Base-by-base conservation (phyloP, 2,888 invertebrate genomes). In the Apocheima hispidaria region DNA sequence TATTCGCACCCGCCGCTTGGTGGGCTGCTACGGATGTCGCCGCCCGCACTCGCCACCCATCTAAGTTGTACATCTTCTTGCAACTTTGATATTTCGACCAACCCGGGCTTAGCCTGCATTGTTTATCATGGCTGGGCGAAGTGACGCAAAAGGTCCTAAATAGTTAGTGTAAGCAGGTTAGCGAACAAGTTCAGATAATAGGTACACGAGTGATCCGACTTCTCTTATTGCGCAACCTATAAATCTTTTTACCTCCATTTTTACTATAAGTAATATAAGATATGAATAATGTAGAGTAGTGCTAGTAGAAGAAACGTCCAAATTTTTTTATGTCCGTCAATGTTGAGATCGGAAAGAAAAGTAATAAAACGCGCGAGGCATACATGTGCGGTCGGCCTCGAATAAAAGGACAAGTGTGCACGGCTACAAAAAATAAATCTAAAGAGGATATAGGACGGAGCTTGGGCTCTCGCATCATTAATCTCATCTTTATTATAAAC, bases 401-500 rank as follows among this genome's bases (percentile, higher is more conserved):
- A 87, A 85, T 86, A 85, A 87, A 88, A 86, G 79, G 81, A 79
- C 78, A 78, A 79, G 77, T 79, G 75, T 76, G 74, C 74, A 69
- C 76, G 69, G 55, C 46, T 49, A 54, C 54, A 63, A 66, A 77
- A 81, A 86, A 84, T 86, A 87, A 84, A 78, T 77, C 73, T 81
- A 84, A 84, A 82, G 82, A 87, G 84, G 81, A 84, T 83, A 80
- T 81, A 73, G 84, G 81, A 78, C 80, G 79, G 80, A 71, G 74
- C 44, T 53, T 74, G 71, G 75, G 74, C 78, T 70, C 76, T 72
- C 78, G 73, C 71, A 71, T 80, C 88, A 89, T 90, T 87, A 88
- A 90, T 91, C 86, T 84, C 77, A 66, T 79, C 81, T 88, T 88
- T 90, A 90, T 88, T 89, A 88, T 90, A 90, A 90, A 90, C 88